Percentiles rank a stretch among this genome's conserved stretches.
These are phyloP conservation scores for Nudaria mundana DNA, from an alignment of 2,888 invertebrate species.

Conservation along the genomic window DNA sequence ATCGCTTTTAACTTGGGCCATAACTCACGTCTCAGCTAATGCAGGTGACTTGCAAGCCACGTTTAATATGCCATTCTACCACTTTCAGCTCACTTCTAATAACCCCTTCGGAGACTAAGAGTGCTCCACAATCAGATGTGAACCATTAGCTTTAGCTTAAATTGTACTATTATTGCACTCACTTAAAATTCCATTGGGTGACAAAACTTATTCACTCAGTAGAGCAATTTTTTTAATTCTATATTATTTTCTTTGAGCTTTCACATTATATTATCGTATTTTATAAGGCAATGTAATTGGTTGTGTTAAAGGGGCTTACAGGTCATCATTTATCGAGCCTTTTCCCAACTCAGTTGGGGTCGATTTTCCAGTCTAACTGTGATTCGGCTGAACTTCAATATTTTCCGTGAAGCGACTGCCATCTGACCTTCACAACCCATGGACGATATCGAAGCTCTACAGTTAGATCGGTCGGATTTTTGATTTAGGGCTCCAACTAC, in stretches of 20 bases:
- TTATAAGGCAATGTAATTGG: background rate
- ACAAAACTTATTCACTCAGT: constrained; percentile 11
- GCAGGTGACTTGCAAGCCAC: constrained; percentile 70
- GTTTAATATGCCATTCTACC: constrained; percentile 40
- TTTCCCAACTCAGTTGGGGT: no score
- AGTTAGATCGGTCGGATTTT: no score
- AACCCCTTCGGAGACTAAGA: constrained; percentile 45
- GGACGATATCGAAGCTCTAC: no score
- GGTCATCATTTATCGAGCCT: no score
- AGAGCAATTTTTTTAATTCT: background rate
- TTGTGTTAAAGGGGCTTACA: background rate
- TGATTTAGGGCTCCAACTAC: no score
- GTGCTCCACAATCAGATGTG: constrained; percentile 32
- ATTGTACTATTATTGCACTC: constrained; percentile 23
- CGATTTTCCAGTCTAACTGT: no score
- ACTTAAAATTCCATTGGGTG: constrained; percentile 24
- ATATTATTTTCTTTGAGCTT: constrained; percentile 2
- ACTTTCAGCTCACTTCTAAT: constrained; percentile 42
- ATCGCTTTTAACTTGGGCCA: constrained; percentile 35
- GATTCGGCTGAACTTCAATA: no score
- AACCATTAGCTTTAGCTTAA: constrained; percentile 20
- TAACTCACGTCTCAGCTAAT: constrained; percentile 41
- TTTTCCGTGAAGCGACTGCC: no score
- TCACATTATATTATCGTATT: no score
- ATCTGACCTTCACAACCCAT: no score